Percentiles rank a stretch among this genome's conserved stretches.
Evolutionary conservation across 2,113 vertebrate genomes (phyloP).

Genomic region (Calonectris borealis): DNA sequence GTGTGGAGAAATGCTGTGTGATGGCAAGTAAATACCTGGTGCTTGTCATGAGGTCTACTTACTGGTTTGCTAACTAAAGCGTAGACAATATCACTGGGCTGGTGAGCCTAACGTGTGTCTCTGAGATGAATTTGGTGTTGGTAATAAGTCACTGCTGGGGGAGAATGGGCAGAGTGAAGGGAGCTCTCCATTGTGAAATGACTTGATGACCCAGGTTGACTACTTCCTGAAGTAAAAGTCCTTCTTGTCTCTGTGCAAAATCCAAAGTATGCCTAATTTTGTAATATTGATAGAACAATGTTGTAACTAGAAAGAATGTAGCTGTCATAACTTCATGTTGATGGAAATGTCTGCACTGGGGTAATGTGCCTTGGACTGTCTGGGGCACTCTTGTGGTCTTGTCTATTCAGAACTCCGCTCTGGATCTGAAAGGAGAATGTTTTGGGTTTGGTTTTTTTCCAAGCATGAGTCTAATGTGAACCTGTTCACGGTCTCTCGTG

Average conservation of each 20-base stretch:
- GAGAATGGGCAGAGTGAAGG: neutral
- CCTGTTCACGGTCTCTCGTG: constrained; percentile 56
- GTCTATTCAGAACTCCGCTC: constrained; percentile 6
- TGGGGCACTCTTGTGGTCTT: constrained; percentile 11
- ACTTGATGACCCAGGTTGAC: constrained; percentile 20
- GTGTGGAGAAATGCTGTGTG: neutral
- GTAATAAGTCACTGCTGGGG: neutral
- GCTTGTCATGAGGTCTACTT: neutral
- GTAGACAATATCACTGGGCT: neutral
- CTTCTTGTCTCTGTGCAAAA: constrained; percentile 67
- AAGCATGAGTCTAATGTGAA: constrained; percentile 72
- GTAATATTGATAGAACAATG: constrained; percentile 57
- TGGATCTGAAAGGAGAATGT: constrained; percentile 50
- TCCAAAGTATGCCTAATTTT: constrained; percentile 68
- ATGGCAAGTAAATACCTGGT: neutral
- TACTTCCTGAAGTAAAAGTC: constrained; percentile 61
- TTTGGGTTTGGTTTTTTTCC: constrained; percentile 26
- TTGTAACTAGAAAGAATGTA: constrained; percentile 63
- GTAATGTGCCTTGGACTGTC: constrained; percentile 37
- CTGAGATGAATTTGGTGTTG: neutral
- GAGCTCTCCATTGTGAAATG: neutral
- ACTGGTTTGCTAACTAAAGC: neutral
- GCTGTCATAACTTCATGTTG: constrained; percentile 57
- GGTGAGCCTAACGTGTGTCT: neutral
- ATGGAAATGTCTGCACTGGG: constrained; percentile 48